These are phyloP conservation scores for Maccullochella peelii DNA, from an alignment of 2,113 vertebrate species.

Conservation along the genomic window DNA sequence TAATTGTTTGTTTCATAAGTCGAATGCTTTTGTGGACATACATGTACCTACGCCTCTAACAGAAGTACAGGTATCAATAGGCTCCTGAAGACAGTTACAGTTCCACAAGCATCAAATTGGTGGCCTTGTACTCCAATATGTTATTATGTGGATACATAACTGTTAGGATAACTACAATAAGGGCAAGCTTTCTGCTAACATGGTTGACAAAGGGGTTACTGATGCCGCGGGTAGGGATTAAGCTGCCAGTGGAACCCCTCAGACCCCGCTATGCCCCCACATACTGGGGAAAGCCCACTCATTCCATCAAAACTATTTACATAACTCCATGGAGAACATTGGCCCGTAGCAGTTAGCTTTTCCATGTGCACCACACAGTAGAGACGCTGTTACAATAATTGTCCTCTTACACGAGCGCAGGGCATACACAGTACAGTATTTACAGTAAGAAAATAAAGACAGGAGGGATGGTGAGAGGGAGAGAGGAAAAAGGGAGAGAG, in stretches of 20 bases:
- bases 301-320: conserved; percentile 78
- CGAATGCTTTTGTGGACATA: neutral
- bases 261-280: conserved; percentile 38
- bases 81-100: conserved; percentile 1
- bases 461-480: conserved; percentile 42
- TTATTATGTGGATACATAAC: conserved; percentile 39
- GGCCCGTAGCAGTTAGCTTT: conserved; percentile 71
- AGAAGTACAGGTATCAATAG: conserved; percentile 25
- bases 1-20: conserved; percentile 1
- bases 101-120: conserved; percentile 30
- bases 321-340: conserved; percentile 78
- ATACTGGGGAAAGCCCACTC: conserved; percentile 77
- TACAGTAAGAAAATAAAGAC: conserved; percentile 76
- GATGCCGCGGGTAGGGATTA: conserved; percentile 44
- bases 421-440: conserved; percentile 68
- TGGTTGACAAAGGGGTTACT: conserved; percentile 58
- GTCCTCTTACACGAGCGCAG: conserved; percentile 74
- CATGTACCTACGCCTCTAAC: neutral
- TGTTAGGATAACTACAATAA: conserved; percentile 20
- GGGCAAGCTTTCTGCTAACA: conserved; percentile 4
- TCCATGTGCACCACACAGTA: conserved; percentile 78
- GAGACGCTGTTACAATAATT: conserved; percentile 77
- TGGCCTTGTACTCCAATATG: neutral
- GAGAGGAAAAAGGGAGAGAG: conserved; percentile 36
- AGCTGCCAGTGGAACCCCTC: conserved; percentile 64